Conservation (phyloP, 2,888 invertebrate genomes). For the Dicycla oo region DNA sequence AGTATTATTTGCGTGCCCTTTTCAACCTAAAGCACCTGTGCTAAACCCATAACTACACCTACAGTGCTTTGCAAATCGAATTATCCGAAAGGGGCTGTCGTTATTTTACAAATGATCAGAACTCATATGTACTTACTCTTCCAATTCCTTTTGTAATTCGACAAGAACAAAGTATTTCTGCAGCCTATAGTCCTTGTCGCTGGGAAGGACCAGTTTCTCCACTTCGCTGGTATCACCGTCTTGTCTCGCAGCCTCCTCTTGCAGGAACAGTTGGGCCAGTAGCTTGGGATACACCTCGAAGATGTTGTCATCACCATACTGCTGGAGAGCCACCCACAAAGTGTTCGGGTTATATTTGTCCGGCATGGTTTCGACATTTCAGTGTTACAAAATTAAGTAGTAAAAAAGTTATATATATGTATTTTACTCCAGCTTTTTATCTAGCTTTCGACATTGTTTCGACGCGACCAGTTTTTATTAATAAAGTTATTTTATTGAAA, state of each 20-base stretch:
- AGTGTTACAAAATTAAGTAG: conserved; percentile 13
- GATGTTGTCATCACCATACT: conserved; percentile 90
- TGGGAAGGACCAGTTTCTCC: conserved; percentile 92
- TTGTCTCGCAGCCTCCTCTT: conserved; percentile 85
- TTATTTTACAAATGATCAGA: not conserved
- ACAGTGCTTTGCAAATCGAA: not conserved
- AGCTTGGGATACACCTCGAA: conserved; percentile 92
- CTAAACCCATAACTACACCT: not conserved
- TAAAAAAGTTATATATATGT: not conserved
- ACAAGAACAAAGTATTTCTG: conserved; percentile 93
- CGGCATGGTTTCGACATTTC: conserved; percentile 77
- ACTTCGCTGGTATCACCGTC: conserved; percentile 85
- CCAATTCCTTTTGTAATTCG: conserved; percentile 90
- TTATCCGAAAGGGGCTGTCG: not conserved
- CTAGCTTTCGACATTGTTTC: conserved; percentile 11
- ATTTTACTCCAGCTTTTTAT: not conserved
- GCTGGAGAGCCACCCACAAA: conserved; percentile 90
- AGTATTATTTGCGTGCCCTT: not conserved
- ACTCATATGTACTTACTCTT: conserved; percentile 65
- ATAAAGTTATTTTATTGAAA: conserved; percentile 5
- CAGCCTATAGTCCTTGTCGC: conserved; percentile 92
- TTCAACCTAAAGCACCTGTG: not conserved
- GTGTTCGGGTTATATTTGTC: conserved; percentile 81
- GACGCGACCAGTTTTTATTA: not conserved
- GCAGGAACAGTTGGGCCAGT: conserved; percentile 91